Percentiles rank a stretch among this genome's conserved stretches.
phyloP scores from a whole-genome alignment of 2,113 vertebrate genomes.

The Paraplagusia blochii region DNA sequence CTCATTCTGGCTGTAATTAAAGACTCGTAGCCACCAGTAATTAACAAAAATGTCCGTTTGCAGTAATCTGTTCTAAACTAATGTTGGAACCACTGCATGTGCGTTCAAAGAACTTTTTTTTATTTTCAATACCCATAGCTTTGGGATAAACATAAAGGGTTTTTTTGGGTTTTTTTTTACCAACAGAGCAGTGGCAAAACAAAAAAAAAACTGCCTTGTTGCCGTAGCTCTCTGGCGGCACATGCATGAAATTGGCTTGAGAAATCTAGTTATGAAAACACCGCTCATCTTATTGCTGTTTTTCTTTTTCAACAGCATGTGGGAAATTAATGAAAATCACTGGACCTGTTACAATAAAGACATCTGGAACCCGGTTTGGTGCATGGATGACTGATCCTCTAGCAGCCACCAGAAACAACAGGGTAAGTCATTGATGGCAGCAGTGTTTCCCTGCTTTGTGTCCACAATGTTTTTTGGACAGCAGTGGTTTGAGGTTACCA shows the following conservation, averaged over 20 bases:
- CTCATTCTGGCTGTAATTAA: not conserved
- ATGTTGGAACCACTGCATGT: not conserved
- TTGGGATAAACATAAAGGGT: too few species aligned
- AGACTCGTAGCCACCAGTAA: not conserved
- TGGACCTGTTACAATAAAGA: slow-evolving; percentile 94
- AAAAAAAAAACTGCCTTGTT: slow-evolving; percentile 33
- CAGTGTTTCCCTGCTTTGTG: not conserved
- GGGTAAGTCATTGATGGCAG: slow-evolving; percentile 79
- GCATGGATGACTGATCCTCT: slow-evolving; percentile 98
- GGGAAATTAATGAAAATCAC: slow-evolving; percentile 99
- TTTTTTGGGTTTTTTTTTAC: not conserved
- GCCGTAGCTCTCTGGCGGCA: slow-evolving; percentile 48
- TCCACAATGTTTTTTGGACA: not conserved
- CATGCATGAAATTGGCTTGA: slow-evolving; percentile 73
- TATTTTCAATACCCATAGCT: not conserved
- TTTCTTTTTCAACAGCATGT: slow-evolving; percentile 84
- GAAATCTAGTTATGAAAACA: slow-evolving; percentile 59
- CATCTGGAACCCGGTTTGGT: slow-evolving; percentile 94
- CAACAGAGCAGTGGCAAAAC: slow-evolving; percentile 13
- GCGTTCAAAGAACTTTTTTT: not conserved
- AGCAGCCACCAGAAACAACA: slow-evolving; percentile 87
- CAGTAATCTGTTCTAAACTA: not conserved
- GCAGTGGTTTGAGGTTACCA: not conserved
- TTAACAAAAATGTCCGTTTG: not conserved
- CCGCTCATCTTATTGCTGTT: slow-evolving; percentile 60